Evolutionary conservation across 1,140 invertebrate genomes (phyloP), one percentile per base, ranked within the genome.

Genomic region (Sesamia nonagrioides): DNA sequence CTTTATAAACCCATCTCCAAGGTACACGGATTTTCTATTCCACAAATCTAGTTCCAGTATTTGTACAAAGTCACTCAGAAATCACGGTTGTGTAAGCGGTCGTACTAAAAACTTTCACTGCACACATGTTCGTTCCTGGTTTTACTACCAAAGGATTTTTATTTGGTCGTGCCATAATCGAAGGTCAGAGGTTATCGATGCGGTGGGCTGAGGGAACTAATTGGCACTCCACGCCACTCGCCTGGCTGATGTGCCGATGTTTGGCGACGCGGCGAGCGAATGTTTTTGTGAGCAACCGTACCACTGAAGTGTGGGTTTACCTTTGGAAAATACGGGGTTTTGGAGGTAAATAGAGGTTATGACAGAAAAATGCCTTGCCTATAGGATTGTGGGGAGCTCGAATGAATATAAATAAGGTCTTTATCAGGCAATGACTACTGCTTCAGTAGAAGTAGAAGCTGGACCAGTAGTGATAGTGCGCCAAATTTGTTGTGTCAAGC

Each of bases 161-260:
- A 58, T 73, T 58, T 73, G 17, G 27, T 58, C 71, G 17, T 42
- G 13, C 45, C 52, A 42, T 42, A 58, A 58, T 73, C 54, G 71
- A 73, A 73, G 71, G 54, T 73, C 52, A 73, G 40, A 69, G 71
- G 69, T 72, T 58, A 73, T 73, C 35, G 71, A 18, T 37, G 35
- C 35, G 63, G 37, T 2, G 18, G 37, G 6, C 42, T 11, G 37
- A 33, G 37, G 66, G 27, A 35, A 75, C 58, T 75, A 75, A 75
- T 75, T 75, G 73, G 58, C 58, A 50, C 73, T 75, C 42, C 58
- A 63, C 40, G 17, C 37, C 54, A 73, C 71, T 60, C 50, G 69
- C 21, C 27, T 21, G 21, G 40, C 21, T 50, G 42, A 15, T 48
- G 40, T 15, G 11, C 17, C 37, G 17, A 40, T 40, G 37, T 42